These are phyloP conservation scores for Limnephilus lunatus DNA, from an alignment of 2,888 invertebrate species.

Conservation along the genomic window DNA sequence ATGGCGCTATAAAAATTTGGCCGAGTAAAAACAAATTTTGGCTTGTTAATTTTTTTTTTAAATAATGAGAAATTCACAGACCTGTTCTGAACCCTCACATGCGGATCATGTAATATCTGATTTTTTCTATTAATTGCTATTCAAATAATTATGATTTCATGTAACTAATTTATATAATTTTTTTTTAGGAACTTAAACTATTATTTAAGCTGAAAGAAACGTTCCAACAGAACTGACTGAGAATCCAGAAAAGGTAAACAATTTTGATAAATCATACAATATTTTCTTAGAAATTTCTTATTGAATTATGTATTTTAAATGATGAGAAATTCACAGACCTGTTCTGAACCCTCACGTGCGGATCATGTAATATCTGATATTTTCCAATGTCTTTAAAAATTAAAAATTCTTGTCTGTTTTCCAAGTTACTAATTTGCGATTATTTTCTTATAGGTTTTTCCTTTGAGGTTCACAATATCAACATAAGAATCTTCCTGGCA, in stretches of 20 bases:
- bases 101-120: background rate
- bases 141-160: background rate
- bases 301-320: slow-evolving; percentile 13
- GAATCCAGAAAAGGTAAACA: too few relatives aligned
- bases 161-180: background rate
- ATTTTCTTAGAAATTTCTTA: too few relatives aligned
- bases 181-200: too few relatives aligned
- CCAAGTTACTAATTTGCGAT: background rate
- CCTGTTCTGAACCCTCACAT: slow-evolving; percentile 55
- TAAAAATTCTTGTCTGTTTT: background rate
- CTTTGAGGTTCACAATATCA: background rate
- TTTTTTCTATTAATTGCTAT: background rate
- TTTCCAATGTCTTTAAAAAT: slow-evolving; percentile 21
- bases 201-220: too few relatives aligned
- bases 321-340: slow-evolving; percentile 62
- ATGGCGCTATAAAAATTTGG: too few relatives aligned
- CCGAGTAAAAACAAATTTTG: too few relatives aligned
- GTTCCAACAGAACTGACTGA: too few relatives aligned
- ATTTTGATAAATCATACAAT: too few relatives aligned
- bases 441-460: background rate
- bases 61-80: slow-evolving; percentile 61
- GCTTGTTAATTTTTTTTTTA: background rate
- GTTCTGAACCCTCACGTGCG: slow-evolving; percentile 50
- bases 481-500: background rate
- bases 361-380: background rate